phyloP scores from a whole-genome alignment of 2,888 invertebrate genomes.

The Doris montereyensis region DNA sequence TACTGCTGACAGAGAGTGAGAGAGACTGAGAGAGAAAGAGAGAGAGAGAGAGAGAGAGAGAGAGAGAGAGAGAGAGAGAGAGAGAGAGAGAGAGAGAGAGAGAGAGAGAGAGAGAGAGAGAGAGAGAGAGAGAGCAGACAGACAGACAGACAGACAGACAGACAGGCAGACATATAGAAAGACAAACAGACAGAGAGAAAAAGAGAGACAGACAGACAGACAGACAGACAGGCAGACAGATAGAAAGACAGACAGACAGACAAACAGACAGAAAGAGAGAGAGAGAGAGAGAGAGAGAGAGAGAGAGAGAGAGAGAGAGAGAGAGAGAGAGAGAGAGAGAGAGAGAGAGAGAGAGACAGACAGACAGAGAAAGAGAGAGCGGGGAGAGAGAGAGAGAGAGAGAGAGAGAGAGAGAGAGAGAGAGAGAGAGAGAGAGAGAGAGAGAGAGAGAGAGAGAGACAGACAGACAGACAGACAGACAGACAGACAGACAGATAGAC shows the following conservation, averaged over 20 bases:
- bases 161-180: too few species aligned
- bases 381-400: background rate
- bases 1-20: background rate
- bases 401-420: background rate
- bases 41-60: slow-evolving; percentile 6
- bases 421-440: background rate
- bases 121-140: too few species aligned
- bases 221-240: too few species aligned
- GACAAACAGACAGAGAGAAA: too few species aligned
- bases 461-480: background rate
- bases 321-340: slow-evolving; percentile 14
- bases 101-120: slow-evolving; percentile 6
- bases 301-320: slow-evolving; percentile 21
- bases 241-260: too few species aligned
- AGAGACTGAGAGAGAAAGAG: slow-evolving; percentile 3
- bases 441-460: background rate
- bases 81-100: too few species aligned
- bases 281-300: slow-evolving; percentile 7
- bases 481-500: background rate
- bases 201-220: too few species aligned
- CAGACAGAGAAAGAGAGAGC: background rate
- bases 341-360: slow-evolving; percentile 16
- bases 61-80: too few species aligned
- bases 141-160: too few species aligned
- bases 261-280: background rate